phyloP scores from a whole-genome alignment of 2,113 vertebrate species.

The Psettodes erumei region DNA sequence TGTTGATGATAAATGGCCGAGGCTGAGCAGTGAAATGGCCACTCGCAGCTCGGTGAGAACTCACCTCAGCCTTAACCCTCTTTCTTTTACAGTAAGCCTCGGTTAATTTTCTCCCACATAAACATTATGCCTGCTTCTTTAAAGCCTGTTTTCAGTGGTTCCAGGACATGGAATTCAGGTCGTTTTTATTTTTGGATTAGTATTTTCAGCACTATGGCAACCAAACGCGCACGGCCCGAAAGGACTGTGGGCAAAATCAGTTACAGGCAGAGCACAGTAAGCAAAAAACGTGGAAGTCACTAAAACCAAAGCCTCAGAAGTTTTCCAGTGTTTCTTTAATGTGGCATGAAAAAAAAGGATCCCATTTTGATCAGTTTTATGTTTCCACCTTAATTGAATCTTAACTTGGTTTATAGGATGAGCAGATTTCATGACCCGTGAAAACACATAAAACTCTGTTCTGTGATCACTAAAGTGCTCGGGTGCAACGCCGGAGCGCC shows the following conservation, averaged over 20 bases:
- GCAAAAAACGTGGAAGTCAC: not conserved
- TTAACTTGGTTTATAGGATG: slow-evolving; percentile 63
- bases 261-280: not conserved
- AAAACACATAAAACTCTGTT: slow-evolving; percentile 49
- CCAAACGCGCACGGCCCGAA: not conserved
- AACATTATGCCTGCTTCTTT: not conserved
- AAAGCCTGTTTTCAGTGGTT: not conserved
- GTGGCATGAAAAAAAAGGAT: slow-evolving; percentile 34
- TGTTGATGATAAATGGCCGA: slow-evolving; percentile 10
- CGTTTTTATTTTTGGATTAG: not conserved
- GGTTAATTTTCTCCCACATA: not conserved
- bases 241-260: not conserved
- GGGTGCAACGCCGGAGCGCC: slow-evolving; percentile 26
- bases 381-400: slow-evolving; percentile 70
- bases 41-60: slow-evolving; percentile 33
- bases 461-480: slow-evolving; percentile 27
- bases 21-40: slow-evolving; percentile 30
- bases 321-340: slow-evolving; percentile 21
- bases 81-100: not conserved
- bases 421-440: slow-evolving; percentile 67
- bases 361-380: slow-evolving; percentile 62
- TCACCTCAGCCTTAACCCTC: slow-evolving; percentile 40
- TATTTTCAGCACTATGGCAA: not conserved
- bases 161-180: not conserved
- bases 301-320: slow-evolving; percentile 1